A percentile compares a stretch with the other conserved stretches of the same genome.
Conservation (phyloP, 2,888 invertebrate genomes). For the Scrobipalpa costella region DNA sequence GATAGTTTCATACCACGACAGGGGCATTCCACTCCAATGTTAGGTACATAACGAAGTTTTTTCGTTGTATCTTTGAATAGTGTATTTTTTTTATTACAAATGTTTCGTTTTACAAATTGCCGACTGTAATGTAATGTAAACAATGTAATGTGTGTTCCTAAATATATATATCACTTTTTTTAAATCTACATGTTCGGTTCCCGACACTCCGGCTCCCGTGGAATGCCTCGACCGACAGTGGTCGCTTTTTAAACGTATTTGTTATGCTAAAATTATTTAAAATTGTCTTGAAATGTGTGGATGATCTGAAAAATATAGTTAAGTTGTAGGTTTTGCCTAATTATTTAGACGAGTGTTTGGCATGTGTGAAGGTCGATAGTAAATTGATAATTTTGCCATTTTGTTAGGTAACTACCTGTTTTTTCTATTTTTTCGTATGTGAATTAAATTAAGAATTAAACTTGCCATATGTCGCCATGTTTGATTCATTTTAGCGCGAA, state of each 20-base stretch:
- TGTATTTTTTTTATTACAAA: too few species aligned
- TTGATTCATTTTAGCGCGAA: constrained; percentile 56
- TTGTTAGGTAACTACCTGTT: constrained; percentile 34
- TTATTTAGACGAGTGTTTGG: not conserved
- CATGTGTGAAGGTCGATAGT: constrained; percentile 36
- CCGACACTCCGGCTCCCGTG: too few species aligned
- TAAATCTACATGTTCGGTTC: too few species aligned
- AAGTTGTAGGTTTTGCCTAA: not conserved
- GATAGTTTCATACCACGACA: constrained; percentile 48
- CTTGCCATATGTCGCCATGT: constrained; percentile 76
- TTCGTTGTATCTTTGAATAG: too few species aligned
- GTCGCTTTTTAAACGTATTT: constrained; percentile 24
- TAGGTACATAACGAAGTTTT: too few species aligned
- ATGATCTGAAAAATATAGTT: not conserved
- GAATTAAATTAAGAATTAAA: constrained; percentile 59
- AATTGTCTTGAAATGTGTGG: too few species aligned
- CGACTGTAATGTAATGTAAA: too few species aligned
- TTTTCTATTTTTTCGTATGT: not conserved
- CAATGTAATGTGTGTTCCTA: too few species aligned
- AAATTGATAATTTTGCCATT: constrained; percentile 46
- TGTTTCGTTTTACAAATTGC: too few species aligned
- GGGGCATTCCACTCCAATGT: not conserved
- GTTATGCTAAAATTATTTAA: too few species aligned
- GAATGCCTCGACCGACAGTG: constrained; percentile 25
- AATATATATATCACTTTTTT: too few species aligned